Percentiles rank a stretch among this genome's conserved stretches.
Evolutionary conservation across 2,113 vertebrate species (phyloP).

Genomic region (Oryzias javanicus): DNA sequence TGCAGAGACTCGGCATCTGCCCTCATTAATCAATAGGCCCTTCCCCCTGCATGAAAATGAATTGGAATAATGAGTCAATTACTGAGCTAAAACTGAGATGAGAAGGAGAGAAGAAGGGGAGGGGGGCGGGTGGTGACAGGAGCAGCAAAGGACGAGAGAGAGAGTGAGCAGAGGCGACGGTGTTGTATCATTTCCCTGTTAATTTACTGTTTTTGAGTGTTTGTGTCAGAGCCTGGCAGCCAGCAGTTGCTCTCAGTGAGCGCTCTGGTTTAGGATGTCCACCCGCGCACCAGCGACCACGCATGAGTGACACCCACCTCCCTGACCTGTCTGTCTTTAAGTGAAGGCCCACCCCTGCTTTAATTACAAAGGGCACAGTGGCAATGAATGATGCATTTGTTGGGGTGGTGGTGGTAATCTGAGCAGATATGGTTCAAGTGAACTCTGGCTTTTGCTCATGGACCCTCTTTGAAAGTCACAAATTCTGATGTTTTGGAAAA

Average conservation of each 20-base stretch:
- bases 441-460: too few species aligned
- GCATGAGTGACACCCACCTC: constrained; percentile 53
- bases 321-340: constrained; percentile 53
- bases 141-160: constrained; percentile 32
- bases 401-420: not conserved
- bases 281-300: constrained; percentile 24
- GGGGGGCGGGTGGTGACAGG: constrained; percentile 62
- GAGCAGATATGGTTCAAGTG: not conserved
- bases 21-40: constrained; percentile 49
- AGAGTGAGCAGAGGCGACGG: constrained; percentile 17
- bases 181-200: constrained; percentile 28
- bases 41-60: constrained; percentile 77
- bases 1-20: constrained; percentile 89
- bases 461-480: too few species aligned
- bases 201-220: constrained; percentile 34
- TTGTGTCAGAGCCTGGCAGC: constrained; percentile 2
- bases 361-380: constrained; percentile 70
- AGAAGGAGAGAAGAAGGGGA: constrained; percentile 79
- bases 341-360: constrained; percentile 52
- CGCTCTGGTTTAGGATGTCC: constrained; percentile 24
- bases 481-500: too few species aligned
- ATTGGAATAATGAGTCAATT: constrained; percentile 96
- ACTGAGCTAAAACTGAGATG: constrained; percentile 88
- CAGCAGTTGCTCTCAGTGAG: constrained; percentile 15
- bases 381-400: constrained; percentile 47